Percentiles rank a stretch among this genome's conserved stretches.
Evolutionary conservation across 2,888 invertebrate species (phyloP).

Genomic region (Rhamphomyia laevipes): DNA sequence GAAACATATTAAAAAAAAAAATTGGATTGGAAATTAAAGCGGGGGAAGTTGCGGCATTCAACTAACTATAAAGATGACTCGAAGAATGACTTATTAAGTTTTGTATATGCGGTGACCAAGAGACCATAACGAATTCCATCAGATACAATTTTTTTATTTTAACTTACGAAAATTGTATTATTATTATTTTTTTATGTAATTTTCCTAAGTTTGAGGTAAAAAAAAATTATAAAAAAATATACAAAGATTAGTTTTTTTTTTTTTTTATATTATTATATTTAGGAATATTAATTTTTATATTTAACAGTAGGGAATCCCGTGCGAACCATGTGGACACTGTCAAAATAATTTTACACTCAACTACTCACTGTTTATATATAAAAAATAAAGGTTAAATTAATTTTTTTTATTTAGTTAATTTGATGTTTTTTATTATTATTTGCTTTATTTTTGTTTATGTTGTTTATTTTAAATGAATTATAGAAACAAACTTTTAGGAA

Average conservation of each 20-base stretch:
- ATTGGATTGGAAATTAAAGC: too few relatives aligned
- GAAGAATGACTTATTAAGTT: conserved; percentile 21
- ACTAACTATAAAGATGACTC: conserved; percentile 1
- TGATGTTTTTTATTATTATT: too few relatives aligned
- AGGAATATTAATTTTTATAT: too few relatives aligned
- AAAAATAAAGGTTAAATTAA: too few relatives aligned
- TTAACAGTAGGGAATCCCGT: background rate
- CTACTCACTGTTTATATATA: too few relatives aligned
- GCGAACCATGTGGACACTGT: background rate
- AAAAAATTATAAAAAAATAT: background rate
- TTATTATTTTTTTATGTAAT: background rate
- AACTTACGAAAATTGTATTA: background rate
- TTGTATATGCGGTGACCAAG: conserved; percentile 16
- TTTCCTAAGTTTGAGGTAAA: background rate
- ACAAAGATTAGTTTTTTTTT: background rate
- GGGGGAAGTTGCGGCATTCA: background rate
- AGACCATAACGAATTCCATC: conserved; percentile 18
- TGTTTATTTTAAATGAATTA: too few relatives aligned
- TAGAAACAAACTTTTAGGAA: too few relatives aligned
- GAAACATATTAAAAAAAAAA: too few relatives aligned
- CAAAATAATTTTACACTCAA: background rate
- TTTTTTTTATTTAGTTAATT: too few relatives aligned
- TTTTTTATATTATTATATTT: background rate
- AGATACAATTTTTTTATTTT: background rate
- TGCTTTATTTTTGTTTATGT: too few relatives aligned